Base-by-base conservation (phyloP, 1,140 invertebrate genomes). In the Cyphomyrmex costatus region DNA sequence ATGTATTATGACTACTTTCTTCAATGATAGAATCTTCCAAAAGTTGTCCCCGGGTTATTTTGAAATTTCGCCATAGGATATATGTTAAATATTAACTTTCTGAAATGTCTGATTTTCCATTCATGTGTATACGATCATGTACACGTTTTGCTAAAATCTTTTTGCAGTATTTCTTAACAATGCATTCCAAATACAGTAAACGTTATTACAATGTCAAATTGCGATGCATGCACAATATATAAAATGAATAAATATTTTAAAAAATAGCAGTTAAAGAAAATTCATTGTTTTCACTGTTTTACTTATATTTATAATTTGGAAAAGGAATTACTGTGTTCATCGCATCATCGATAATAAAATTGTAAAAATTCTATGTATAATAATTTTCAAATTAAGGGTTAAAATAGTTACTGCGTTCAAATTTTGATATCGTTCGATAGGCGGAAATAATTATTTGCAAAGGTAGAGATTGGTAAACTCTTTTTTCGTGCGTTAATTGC, bases 241-340 rank as follows among this genome's bases (percentile, higher is more conserved):
- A n/a, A 73, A 65, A 42, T 42, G 36, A 33, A 66, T 66, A 16
- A 79, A 66, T 66, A 79, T 79, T 51, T 49, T 16, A 49, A 49
- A 49, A 49, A 49, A 14, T 14, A 14, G 16, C 14, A 16, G 2
- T 68, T 16, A 8, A 27, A 82, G 5, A 56, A 30, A 71, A 83
- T 56, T 10, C 5, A 53, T 66, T 24, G 8, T 36, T 53, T 27
- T 68, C 33, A 10, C 24, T 53, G 53, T 80, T 42, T 58, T 0
- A 33, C n/a, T 71, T n/a, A n/a, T 71, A n/a, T 58, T 66, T 46
- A 7, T 30, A 46, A 21, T 78, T 8, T 3, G 14, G 30, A 66
- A 5, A 65, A 24, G 2, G 1, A 8, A 53, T 14, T 36, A 70
- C 8, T 14, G 0, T 27, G 21, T 79, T 77, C 8, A 21, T 5